phyloP scores from a whole-genome alignment of 2,113 vertebrate species.

The Lophura nycthemera region DNA sequence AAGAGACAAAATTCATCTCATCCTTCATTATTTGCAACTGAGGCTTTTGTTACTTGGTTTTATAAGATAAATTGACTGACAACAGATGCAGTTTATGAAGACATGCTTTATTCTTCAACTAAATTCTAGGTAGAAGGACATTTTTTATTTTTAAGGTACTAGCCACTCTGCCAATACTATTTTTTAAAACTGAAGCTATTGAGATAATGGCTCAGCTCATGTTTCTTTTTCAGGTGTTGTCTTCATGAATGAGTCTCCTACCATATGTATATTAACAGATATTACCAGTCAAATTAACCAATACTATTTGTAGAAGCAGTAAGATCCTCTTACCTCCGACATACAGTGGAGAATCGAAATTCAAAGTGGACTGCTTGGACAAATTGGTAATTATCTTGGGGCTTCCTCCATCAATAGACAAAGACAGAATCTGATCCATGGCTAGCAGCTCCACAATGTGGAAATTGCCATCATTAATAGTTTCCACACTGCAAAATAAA shows the following conservation, averaged over 20 bases:
- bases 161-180: background rate
- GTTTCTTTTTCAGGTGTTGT: background rate
- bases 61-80: background rate
- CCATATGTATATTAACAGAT: background rate
- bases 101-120: background rate
- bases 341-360: slow-evolving; percentile 91
- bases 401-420: slow-evolving; percentile 93
- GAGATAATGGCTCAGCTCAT: background rate
- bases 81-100: background rate
- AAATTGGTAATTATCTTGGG: slow-evolving; percentile 94
- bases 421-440: slow-evolving; percentile 90
- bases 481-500: slow-evolving; percentile 88
- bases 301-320: background rate
- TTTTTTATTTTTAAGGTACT: background rate
- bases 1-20: background rate
- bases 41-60: background rate
- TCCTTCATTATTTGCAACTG: background rate
- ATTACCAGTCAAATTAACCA: background rate
- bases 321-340: slow-evolving; percentile 88
- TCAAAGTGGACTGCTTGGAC: slow-evolving; percentile 91
- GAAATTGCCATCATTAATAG: slow-evolving; percentile 96
- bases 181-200: background rate
- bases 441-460: slow-evolving; percentile 93
- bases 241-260: background rate
- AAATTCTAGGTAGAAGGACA: background rate